These are phyloP conservation scores for Cynocephalus volans DNA, from an alignment of 2,113 vertebrate species.

Conservation along the genomic window DNA sequence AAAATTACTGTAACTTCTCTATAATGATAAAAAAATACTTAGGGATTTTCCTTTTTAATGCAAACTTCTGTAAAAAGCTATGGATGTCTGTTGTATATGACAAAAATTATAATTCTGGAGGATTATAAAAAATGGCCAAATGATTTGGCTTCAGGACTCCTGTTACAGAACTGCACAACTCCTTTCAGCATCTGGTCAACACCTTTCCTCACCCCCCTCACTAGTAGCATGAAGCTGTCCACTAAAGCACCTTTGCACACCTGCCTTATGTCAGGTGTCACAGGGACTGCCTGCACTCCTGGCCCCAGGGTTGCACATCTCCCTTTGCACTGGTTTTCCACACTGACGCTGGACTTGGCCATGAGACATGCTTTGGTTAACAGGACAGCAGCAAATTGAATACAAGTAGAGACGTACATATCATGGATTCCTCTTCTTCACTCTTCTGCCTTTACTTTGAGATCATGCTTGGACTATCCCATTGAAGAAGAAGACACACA, in stretches of 20 bases:
- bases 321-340: not conserved
- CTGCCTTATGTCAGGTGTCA: not conserved
- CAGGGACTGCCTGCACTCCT: accelerated
- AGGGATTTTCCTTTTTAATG: not conserved
- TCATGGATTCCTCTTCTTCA: not conserved
- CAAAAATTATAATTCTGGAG: not conserved
- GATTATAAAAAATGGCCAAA: not conserved
- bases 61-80: not conserved
- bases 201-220: not conserved
- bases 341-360: not conserved
- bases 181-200: not conserved
- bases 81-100: not conserved
- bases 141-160: not conserved
- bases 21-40: not conserved
- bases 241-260: accelerated
- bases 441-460: not conserved
- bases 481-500: not conserved
- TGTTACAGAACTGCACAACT: not conserved
- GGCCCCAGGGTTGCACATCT: accelerated
- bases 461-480: not conserved
- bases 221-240: not conserved
- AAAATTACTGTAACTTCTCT: conserved; percentile 15
- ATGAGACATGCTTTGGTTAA: not conserved
- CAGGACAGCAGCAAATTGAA: not conserved
- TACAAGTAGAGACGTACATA: not conserved